Conservation (phyloP, 2,113 vertebrate species). For the Paralichthys olivaceus region DNA sequence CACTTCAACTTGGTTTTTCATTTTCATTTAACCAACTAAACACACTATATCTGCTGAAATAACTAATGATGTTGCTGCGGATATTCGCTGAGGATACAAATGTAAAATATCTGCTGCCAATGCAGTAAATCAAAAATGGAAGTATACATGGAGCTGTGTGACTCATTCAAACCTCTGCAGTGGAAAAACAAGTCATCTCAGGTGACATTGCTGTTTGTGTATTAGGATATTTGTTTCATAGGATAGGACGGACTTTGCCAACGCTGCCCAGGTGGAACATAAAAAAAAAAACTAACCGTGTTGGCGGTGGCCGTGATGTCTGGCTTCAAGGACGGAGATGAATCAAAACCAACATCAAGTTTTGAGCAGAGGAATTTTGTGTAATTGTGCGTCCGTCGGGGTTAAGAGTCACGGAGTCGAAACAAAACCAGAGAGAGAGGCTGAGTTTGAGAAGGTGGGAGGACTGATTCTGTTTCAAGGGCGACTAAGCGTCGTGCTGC, state of each 20-base stretch:
- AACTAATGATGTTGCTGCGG: neutral
- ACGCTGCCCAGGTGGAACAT: neutral
- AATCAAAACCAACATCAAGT: neutral
- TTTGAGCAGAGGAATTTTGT: neutral
- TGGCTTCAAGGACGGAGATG: constrained; percentile 1
- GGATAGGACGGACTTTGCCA: neutral
- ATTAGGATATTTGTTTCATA: neutral
- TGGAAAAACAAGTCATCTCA: neutral
- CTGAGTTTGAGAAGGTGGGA: neutral
- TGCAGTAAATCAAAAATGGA: neutral
- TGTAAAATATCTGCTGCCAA: neutral
- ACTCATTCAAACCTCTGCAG: neutral
- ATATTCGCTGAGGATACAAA: no score
- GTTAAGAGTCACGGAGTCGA: neutral
- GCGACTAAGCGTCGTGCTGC: neutral
- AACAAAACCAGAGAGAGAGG: neutral
- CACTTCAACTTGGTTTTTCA: no score
- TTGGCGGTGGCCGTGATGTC: neutral
- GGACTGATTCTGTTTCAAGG: neutral
- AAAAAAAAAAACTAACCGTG: neutral
- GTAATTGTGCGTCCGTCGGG: neutral
- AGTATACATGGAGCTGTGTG: neutral
- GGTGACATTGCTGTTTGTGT: neutral
- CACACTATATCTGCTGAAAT: neutral
- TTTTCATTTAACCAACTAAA: neutral